phyloP scores from a whole-genome alignment of 2,888 invertebrate genomes.

The Synergus gifuensis region DNA sequence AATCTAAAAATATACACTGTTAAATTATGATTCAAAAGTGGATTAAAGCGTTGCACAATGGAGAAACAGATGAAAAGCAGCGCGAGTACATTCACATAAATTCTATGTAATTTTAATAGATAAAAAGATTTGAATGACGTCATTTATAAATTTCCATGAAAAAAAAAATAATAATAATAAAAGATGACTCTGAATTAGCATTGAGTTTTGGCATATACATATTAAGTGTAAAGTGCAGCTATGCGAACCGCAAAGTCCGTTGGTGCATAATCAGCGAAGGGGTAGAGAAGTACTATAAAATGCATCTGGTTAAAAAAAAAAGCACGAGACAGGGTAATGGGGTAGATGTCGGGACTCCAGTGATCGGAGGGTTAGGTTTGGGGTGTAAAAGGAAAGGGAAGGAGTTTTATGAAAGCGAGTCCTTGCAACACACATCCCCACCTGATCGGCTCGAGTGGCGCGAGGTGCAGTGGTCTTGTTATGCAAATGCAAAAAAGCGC shows the following conservation, averaged over 20 bases:
- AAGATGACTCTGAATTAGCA: neutral
- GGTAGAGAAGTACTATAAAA: slow-evolving; percentile 45
- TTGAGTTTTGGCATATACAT: neutral
- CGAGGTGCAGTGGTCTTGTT: slow-evolving; percentile 63
- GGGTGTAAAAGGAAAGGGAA: neutral
- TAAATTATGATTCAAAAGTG: too few species aligned
- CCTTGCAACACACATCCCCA: slow-evolving; percentile 39
- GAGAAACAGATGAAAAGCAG: too few species aligned
- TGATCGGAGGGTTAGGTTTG: slow-evolving; percentile 12
- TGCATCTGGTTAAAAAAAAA: slow-evolving; percentile 39
- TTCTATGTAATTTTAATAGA: neutral
- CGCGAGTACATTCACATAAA: neutral
- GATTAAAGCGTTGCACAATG: too few species aligned
- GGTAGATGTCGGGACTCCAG: neutral
- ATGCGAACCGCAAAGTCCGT: slow-evolving; percentile 39
- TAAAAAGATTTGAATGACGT: neutral
- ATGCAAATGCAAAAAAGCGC: slow-evolving; percentile 72
- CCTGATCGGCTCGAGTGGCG: slow-evolving; percentile 53
- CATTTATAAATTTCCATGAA: neutral
- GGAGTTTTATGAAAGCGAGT: neutral
- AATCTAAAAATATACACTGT: too few species aligned
- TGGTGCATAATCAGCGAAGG: slow-evolving; percentile 46
- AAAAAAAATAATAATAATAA: neutral
- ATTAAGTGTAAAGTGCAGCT: neutral
- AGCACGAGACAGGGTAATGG: slow-evolving; percentile 30